Evolutionary conservation across 2,888 invertebrate genomes (phyloP), one percentile per base, ranked within the genome.

Genomic region (Clivina fossor): DNA sequence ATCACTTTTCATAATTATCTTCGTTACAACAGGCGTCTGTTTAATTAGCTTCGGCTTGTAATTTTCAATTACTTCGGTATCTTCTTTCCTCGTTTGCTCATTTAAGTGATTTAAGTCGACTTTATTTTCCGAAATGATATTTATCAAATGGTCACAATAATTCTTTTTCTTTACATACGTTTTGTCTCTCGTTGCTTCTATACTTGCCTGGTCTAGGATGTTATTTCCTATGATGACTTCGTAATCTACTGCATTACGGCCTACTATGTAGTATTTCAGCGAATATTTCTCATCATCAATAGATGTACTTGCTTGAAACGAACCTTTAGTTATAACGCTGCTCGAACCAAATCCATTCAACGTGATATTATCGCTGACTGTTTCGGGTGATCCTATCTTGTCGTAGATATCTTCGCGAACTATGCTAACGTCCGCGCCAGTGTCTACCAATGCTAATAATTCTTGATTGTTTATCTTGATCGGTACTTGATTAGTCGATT

Each of bases 1-100:
- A 22, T 64, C 63, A 33, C 63, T 60, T 33, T 57, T 57, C 13
- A 64, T 26, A 4, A 62, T 19, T 7, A 64, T 61, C 19, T 51
- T 61, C 59, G 61, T 63, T 19, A 50, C 38, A 1, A 60, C 58
- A 8, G 40, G 38, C 0, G 51, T 60, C n/a, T 58, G 58, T 28
- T 56, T 48, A 4, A 11, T 16, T 9, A 7, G 15, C n/a, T 20
- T 22, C 1, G 60, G 62, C 15, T 37, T 20, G 51, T 62, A 63
- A 18, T 46, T 48, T 13, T 56, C 40, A 8, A 57, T 18, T n/a
- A 55, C 18, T 49, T 13, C 41, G 38, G 40, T 7, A 60, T n/a
- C 15, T 46, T 56, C 49, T 4, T 44, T 13, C 48, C 43, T 51
- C 1, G 49, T 3, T 11, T 28, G n/a, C n/a, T n/a, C n/a, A n/a